Base-by-base conservation (phyloP, 2,888 invertebrate species). In the Selenia dentaria region DNA sequence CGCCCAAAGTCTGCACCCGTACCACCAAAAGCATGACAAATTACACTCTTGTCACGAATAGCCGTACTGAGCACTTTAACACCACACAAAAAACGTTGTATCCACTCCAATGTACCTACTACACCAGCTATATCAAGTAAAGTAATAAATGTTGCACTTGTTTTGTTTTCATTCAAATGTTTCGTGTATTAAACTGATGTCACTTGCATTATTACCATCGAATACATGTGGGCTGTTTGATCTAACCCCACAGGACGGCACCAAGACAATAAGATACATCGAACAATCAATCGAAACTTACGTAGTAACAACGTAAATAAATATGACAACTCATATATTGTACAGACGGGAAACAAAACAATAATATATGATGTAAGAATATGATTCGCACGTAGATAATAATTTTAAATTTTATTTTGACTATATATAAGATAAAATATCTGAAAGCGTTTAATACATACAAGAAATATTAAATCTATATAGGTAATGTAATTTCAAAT, bases 1-100 rank as follows among this genome's bases (percentile, higher is more conserved):
- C 76, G 64, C 59, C 52, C 57, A 59, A 62, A 63, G 82, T 83
- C 88, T 86, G 88, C 89, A 89, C 88, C 80, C 83, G 88, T 87
- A 82, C 86, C 84, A 82, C 86, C 80, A 78, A 71, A 67, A 82
- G 88, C 88, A 88, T 88, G 88, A 81, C 82, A 79, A 67, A 71
- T 64, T 71, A 65, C 65, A 73, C 69, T 78, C 71, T 68, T 67
- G 60, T 70, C 67, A 61, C 64, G 55, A 64, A 61, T 70, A 69
- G 70, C 54, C 67, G 66, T 69, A 70, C 63, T 45, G 61, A 67
- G 69, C 76, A 74, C 75, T 67, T 57, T 51, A 54, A 75, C 70
- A 68, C 69, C 68, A 69, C 68, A 70, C 58, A 64, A 50, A 33
- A 52, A 54, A 51, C 49, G 47, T 38, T 29, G 47, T 42, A 12